Evolutionary conservation across 2,888 invertebrate genomes (phyloP), one percentile per base, ranked within the genome.

Genomic region (Cecidostiba fungosa): DNA sequence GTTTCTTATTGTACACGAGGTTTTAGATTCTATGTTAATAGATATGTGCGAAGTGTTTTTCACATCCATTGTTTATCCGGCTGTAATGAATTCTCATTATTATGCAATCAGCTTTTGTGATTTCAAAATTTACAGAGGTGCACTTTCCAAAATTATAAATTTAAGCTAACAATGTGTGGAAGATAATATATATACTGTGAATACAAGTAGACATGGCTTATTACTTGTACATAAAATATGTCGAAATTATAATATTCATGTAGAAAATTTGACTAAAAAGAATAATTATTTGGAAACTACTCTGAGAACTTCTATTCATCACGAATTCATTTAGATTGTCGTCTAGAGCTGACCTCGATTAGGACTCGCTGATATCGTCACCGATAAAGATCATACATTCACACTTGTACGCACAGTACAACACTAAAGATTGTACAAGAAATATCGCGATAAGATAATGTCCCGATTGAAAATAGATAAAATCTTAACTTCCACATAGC

Each of bases 281-380:
- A 36, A 36, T 6, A 5, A 2, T 43, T 43, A 10, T 43, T 43
- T 43, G 43, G 12, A 43, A 12, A 43, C 12, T 43, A 12, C 43
- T 39, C 6, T 8, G 39, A 12, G 3, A 2, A 43, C 43, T 43
- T 43, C 43, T 12, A 43, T 19, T 19, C 50, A 19, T 19, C 32
- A 54, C 59, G 10, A 5, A 73, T 83, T 84, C 54, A 80, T 84
- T 83, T 73, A 80, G 77, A 84, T 80, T 80, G 78, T 70, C 59
- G 79, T 86, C 77, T 10, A 77, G 72, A 77, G 72, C 50, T 80
- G 80, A 50, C 86, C 84, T 81, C 76, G 74, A 84, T 86, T 86
- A 84, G 76, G 77, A 78, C 32, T 32, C 16, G n/a, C 69, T 43
- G 78, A 70, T 86, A 82, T 73, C 10, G 29, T 26, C 14, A 54